Percentiles rank a stretch among this genome's conserved stretches.
These are phyloP conservation scores for Ylistrum balloti DNA, from an alignment of 1,140 invertebrate genomes.

Conservation along the genomic window DNA sequence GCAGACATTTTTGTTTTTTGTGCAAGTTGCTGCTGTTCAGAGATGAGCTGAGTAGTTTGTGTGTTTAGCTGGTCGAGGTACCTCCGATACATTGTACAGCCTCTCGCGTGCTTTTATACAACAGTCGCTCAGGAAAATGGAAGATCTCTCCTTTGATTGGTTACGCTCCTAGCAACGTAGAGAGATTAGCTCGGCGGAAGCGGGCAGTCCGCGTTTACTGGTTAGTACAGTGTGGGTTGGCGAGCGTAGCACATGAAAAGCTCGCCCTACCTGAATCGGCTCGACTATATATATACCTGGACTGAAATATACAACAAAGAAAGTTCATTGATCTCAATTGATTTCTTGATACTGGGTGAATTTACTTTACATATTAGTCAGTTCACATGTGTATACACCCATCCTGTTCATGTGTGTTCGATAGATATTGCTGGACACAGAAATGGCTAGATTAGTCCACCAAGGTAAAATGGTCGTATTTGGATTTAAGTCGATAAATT, in stretches of 20 bases:
- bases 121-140: constrained; percentile 21
- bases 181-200: background rate
- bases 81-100: background rate
- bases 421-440: too few species aligned
- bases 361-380: background rate
- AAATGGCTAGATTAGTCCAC: too few species aligned
- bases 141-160: background rate
- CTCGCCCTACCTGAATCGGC: background rate
- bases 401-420: background rate
- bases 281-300: background rate
- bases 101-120: background rate
- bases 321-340: background rate
- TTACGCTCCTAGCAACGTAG: constrained; percentile 26
- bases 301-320: background rate
- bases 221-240: background rate
- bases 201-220: background rate
- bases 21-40: constrained; percentile 10
- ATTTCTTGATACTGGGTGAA: background rate
- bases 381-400: background rate
- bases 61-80: constrained; percentile 21
- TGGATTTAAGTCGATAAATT: too few species aligned
- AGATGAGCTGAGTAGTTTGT: background rate
- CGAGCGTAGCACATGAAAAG: background rate
- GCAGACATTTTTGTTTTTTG: constrained; percentile 19
- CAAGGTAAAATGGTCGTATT: too few species aligned